Base-by-base conservation (phyloP, 2,113 vertebrate species). In the Nanger granti region DNA sequence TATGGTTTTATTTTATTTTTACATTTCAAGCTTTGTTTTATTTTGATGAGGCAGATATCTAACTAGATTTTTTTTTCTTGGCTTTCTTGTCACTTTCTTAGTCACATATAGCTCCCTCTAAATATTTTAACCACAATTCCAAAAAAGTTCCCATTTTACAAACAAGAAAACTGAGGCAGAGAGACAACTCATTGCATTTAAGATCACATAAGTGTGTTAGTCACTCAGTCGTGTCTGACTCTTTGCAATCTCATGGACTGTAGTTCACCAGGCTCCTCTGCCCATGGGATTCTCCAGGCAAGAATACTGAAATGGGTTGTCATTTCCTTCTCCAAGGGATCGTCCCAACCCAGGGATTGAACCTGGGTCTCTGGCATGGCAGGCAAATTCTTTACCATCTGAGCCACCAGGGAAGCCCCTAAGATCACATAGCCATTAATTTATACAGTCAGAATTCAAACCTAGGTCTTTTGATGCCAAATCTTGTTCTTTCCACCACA, bases 1-100 rank as follows among this genome's bases (percentile, higher is more conserved):
- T 41, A 18, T 57, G 31, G 55, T 69, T 90, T 89, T 55, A 26
- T 37, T 93, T 87, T 95, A 47, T 37, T 93, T 87, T 95, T 69
- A 55, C 52, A 83, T 83, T 92, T 97, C 69, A 93, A 18, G 60
- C 31, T 96, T 90, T 55, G 28, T 91, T 95, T 95, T 91, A 90
- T 76, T 94, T 83, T 93, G 54, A 91, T 73, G 15, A 90, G 44
- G 29, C 55, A 89, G 55, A 73, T 88, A 60, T 92, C 18, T 64
- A 89, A 94, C 37, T 92, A 94, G 22, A 91, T 52, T 64, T 95
- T 60, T 54, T 54, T 60, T 76, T 34, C 44, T 64, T 83, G n/a
- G n/a, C 34, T 93, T 87, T 93, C 57, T 94, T 57, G 62, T 82
- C 60, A 80, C 44, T 96, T 88, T 62, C 83, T 37, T 96, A 92